phyloP scores from a whole-genome alignment of 2,113 vertebrate genomes.

The Callocephalon fimbriatum region DNA sequence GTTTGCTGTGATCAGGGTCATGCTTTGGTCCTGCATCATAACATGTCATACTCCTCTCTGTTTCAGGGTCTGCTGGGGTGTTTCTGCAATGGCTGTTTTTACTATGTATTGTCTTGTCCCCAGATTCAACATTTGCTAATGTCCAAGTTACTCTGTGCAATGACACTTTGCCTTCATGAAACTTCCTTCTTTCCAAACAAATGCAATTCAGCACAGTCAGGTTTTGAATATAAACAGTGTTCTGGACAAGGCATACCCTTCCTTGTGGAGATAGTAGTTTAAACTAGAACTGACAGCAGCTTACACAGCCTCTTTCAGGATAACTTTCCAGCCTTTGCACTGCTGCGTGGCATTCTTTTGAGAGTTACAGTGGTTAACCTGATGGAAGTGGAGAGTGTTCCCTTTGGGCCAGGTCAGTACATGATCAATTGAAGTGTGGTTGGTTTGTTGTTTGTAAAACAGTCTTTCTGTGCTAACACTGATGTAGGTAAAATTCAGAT shows the following conservation, averaged over 20 bases:
- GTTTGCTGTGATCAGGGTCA: neutral
- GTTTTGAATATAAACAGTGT: neutral
- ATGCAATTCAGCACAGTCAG: neutral
- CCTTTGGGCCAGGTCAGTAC: neutral
- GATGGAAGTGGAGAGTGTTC: neutral
- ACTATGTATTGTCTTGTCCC: neutral
- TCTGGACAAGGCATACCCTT: neutral
- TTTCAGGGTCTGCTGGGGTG: neutral
- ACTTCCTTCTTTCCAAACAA: neutral
- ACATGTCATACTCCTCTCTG: accelerated
- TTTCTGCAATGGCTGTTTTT: neutral
- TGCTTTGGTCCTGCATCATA: neutral
- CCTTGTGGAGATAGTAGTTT: neutral
- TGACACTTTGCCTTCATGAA: neutral
- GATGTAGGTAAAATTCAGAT: neutral
- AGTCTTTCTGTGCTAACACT: neutral
- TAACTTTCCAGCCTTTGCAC: neutral
- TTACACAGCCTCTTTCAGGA: neutral
- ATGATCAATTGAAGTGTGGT: neutral
- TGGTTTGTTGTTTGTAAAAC: neutral
- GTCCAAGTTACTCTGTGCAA: neutral
- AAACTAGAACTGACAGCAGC: neutral
- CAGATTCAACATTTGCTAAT: neutral
- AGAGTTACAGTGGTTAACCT: neutral
- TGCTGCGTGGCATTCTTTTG: neutral